phyloP scores from a whole-genome alignment of 2,113 vertebrate genomes.

The Ceyx melanurus region DNA sequence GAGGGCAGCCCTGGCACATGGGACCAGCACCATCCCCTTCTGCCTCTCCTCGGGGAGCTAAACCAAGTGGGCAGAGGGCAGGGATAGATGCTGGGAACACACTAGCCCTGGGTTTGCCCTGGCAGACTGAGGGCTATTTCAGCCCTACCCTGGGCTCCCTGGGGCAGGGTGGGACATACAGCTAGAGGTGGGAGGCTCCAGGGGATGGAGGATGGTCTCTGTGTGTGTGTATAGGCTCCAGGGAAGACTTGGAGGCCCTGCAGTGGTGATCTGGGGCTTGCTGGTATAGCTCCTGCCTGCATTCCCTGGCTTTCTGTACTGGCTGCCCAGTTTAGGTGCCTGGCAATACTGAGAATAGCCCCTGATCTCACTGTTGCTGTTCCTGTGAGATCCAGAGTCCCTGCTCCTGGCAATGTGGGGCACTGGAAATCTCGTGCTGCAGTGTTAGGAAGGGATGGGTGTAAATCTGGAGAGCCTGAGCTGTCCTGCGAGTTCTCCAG shows the following conservation, averaged over 20 bases:
- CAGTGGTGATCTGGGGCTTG: not conserved
- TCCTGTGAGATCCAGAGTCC: not conserved
- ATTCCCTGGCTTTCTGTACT: not conserved
- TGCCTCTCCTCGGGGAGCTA: not conserved
- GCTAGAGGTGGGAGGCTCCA: not conserved
- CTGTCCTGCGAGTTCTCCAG: not conserved
- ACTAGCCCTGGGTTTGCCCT: not conserved
- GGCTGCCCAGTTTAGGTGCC: not conserved
- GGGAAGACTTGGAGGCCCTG: not conserved
- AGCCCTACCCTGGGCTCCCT: not conserved
- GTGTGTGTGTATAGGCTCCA: not conserved
- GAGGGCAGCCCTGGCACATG: not conserved
- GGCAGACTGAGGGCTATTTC: not conserved
- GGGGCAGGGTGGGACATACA: not conserved
- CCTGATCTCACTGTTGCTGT: not conserved
- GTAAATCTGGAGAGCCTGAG: not conserved
- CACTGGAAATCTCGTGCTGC: rapidly evolving
- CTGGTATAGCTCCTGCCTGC: not conserved
- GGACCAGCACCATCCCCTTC: not conserved
- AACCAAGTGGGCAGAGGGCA: not conserved
- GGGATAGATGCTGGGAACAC: not conserved
- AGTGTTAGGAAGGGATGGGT: not conserved
- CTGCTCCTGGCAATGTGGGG: not conserved
- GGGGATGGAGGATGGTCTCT: not conserved
- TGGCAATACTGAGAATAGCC: not conserved